Evolutionary conservation across 2,113 vertebrate species (phyloP).

Genomic region (Hippocampus abdominalis): DNA sequence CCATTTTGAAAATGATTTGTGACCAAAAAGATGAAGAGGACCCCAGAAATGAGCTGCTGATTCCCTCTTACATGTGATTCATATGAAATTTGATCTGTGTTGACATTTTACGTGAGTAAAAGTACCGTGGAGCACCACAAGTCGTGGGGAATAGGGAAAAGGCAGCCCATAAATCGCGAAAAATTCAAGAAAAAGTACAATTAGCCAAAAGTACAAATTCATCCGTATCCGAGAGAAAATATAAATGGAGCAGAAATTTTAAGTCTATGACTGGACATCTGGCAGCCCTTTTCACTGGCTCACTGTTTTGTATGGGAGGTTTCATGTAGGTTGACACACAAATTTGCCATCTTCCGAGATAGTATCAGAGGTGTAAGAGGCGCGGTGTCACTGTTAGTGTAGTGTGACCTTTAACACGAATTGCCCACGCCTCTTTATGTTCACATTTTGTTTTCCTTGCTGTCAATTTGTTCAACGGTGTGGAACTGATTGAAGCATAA

Average conservation of each 20-base stretch:
- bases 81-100: too few relatives aligned
- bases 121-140: too few relatives aligned
- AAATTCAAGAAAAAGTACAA: too few relatives aligned
- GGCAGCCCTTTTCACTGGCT: background rate
- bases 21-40: slow-evolving; percentile 5
- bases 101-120: too few relatives aligned
- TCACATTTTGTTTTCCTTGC: too few relatives aligned
- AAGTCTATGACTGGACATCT: background rate
- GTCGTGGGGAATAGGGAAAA: too few relatives aligned
- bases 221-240: background rate
- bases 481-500: too few relatives aligned
- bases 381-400: background rate
- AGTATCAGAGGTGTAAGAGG: too few relatives aligned
- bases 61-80: too few relatives aligned
- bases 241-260: background rate
- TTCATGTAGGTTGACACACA: background rate
- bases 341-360: background rate
- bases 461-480: too few relatives aligned
- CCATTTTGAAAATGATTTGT: slow-evolving; percentile 11
- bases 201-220: background rate
- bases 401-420: background rate
- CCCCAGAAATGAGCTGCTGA: background rate
- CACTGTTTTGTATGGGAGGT: background rate
- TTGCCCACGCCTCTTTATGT: too few relatives aligned
- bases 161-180: too few relatives aligned